Base-by-base conservation (phyloP, 2,888 invertebrate species). In the Troides aeacus region DNA sequence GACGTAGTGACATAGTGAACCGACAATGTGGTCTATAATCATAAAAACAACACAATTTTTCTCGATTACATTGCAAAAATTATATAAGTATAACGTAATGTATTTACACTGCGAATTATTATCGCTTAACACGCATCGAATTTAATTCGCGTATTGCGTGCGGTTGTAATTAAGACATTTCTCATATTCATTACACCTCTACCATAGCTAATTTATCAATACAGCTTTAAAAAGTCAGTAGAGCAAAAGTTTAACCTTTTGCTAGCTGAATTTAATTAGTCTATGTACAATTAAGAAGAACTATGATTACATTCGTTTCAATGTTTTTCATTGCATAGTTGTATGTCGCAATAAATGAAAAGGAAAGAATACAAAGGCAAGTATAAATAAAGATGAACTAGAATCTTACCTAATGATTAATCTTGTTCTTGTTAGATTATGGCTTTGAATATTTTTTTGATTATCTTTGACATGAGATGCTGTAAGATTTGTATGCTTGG, bases 121-220 rank as follows among this genome's bases (percentile, higher is more conserved):
- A 46, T 63, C 24, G 10, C 60, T 56, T 60, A 67, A 70, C 21
- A 50, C 18, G 23, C 30, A 42, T 4, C 30, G 21, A 2, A 58
- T 21, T 50, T 70, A 70, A 70, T 70, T 70, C 66, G 66, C 30
- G 53, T 17, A 63, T 70, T 30, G 70, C 70, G 66, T 70, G 70
- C 62, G n/a, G 21, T 42, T 21, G 66, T 66, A 70, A 70, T 70
- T 66, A 66, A 70, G 66, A 56, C 56, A 62, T 70, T 56, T 64
- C 30, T 66, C 64, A 64, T 56, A 63, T 59, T 62, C 50, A 64
- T 58, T 59, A 60, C 61, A 57, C 53, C 23, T 65, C 21, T 46
- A 57, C 36, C 46, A 15, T 2, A 36, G 23, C 61, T 30, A 65
- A 66, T 66, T 56, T 64, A 64, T 59, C 60, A 66, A 66, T 57